Evolutionary conservation across 2,113 vertebrate species (phyloP).

Genomic region (Reinhardtius hippoglossoides): DNA sequence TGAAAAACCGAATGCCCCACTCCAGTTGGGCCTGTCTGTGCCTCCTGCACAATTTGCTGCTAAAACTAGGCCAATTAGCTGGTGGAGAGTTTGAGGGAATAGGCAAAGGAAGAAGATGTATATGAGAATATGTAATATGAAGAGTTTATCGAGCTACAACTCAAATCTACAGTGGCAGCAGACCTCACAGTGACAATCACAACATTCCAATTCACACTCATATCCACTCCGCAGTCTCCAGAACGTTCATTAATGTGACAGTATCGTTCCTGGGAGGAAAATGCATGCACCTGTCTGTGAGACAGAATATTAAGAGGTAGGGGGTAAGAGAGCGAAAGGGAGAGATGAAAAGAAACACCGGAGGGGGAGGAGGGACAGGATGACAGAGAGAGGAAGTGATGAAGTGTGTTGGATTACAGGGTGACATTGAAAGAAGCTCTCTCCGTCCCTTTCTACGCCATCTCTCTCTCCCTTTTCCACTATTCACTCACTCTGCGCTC

Average conservation of each 20-base stretch:
- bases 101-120: not conserved
- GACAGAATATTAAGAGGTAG: constrained; percentile 45
- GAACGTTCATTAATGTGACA: constrained; percentile 58
- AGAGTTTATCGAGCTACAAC: not conserved
- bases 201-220: constrained; percentile 38
- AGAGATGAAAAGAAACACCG: constrained; percentile 6
- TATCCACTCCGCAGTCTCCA: constrained; percentile 6
- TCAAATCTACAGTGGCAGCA: not conserved
- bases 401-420: constrained; percentile 61
- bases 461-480: constrained; percentile 1
- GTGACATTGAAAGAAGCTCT: constrained; percentile 66
- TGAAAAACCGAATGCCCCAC: constrained; percentile 33
- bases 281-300: constrained; percentile 39
- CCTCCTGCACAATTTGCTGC: not conserved
- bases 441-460: constrained; percentile 28
- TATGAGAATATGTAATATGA: not conserved
- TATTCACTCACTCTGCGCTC: constrained; percentile 17
- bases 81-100: not conserved
- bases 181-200: constrained; percentile 7
- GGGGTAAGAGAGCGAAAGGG: constrained; percentile 12
- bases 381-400: constrained; percentile 52
- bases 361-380: not conserved
- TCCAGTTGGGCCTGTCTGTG: constrained; percentile 3
- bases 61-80: constrained; percentile 25
- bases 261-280: constrained; percentile 34